Conservation (phyloP, 1,140 invertebrate species). For the Nylanderia fulva region DNA sequence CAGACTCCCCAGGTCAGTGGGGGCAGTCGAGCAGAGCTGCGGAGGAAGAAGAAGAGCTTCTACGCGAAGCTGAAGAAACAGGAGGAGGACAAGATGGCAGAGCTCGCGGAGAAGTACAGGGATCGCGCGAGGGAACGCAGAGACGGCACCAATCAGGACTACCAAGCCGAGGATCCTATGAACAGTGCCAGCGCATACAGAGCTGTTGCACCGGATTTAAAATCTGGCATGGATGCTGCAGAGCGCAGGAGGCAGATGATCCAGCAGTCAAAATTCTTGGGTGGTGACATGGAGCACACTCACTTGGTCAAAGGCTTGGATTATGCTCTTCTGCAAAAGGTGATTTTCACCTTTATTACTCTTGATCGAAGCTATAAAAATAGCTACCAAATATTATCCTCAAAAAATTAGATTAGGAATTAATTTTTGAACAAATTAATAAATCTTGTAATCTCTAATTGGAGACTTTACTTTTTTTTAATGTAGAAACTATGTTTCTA, state of each 20-base stretch:
- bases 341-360: constrained; percentile 78
- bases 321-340: constrained; percentile 99
- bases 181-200: constrained; percentile 96
- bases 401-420: no score
- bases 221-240: constrained; percentile 97
- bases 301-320: constrained; percentile 99
- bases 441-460: no score
- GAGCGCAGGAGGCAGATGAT: constrained; percentile 98
- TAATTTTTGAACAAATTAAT: no score
- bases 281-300: constrained; percentile 99
- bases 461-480: no score
- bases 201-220: constrained; percentile 97
- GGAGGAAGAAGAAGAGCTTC: constrained; percentile 95
- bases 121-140: constrained; percentile 97
- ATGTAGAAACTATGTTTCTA: no score
- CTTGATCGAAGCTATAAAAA: no score
- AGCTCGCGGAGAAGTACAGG: constrained; percentile 97
- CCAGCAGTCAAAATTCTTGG: constrained; percentile 99
- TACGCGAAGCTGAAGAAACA: constrained; percentile 98
- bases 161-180: constrained; percentile 93
- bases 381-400: no score
- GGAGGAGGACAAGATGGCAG: constrained; percentile 98
- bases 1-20: constrained; percentile 82
- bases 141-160: constrained; percentile 94
- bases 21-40: constrained; percentile 89